Evolutionary conservation across 1,140 invertebrate species (phyloP), one percentile per base, ranked within the genome.

Genomic region (Bombus ignitus): DNA sequence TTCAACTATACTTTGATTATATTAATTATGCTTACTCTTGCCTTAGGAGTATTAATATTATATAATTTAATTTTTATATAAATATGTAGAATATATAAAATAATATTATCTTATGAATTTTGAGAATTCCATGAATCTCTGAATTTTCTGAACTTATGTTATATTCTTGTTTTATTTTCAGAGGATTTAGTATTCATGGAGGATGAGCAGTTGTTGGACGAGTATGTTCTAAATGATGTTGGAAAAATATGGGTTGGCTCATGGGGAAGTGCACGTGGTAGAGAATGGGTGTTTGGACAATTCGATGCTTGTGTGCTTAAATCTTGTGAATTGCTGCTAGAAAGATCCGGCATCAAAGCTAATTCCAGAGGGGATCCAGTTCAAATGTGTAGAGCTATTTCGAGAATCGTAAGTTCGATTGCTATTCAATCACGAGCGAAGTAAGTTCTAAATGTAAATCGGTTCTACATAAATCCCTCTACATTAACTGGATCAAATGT

Each of bases 341-440:
- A 96, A 71, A 92, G 92, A 79, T 95, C 96, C 3, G 93, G 94
- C 4, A 91, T 94, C 22, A 94, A 93, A 28, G 88, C 93, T 10
- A 74, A 90, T n/a, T 90, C 91, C 25, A 96, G 97, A 81, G 97
- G 97, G 4, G 97, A 98, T 91, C 97, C 98, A 10, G 95, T 98
- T 3, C 96, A 96, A 89, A 95, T 98, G 75, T 94, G 96, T 1
- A 95, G 98, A 66, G 96, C 96, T 8, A 96, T 98, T 79, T 97
- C 97, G 3, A 96, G 96, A 92, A 96, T 97, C 88, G 96, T 97
- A 94, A 95, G 92, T 89, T 42, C 37, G 22, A 32, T 44, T 32
- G 15, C 15, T 32, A 32, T 37, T 76, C 25, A 59, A 76, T 47
- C 15, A 32, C 39, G 37, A 53, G 47, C 47, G 47, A 57, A 28